phyloP scores from a whole-genome alignment of 2,113 vertebrate genomes.

The Ammodytes marinus region DNA sequence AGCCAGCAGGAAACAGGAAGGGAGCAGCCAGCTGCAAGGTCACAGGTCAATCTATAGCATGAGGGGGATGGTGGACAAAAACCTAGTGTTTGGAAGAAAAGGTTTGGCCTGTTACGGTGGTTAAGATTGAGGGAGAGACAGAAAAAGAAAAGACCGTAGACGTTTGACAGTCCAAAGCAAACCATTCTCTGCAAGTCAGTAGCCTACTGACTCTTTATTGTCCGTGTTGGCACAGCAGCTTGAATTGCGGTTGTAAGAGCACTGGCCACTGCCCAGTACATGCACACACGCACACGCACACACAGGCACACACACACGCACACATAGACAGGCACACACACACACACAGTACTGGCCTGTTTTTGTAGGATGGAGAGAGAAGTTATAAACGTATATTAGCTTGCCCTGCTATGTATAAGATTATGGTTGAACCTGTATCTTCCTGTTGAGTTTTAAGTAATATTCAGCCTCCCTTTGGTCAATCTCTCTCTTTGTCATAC shows the following conservation, averaged over 20 bases:
- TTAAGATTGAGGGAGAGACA: slow-evolving; percentile 17
- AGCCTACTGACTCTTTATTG: slow-evolving; percentile 30
- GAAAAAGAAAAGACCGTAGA: slow-evolving; percentile 13
- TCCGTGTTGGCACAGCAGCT: slow-evolving; percentile 36
- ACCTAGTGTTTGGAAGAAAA: slow-evolving; percentile 59
- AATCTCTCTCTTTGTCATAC: background rate
- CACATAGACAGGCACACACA: slow-evolving; percentile 25
- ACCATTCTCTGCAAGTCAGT: background rate
- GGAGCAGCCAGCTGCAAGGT: slow-evolving; percentile 82
- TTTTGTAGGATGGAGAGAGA: slow-evolving; percentile 53
- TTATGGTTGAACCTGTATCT: slow-evolving; percentile 17
- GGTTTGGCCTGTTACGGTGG: slow-evolving; percentile 26
- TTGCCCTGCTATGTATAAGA: background rate
- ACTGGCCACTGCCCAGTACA: slow-evolving; percentile 30
- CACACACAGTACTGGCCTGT: slow-evolving; percentile 53
- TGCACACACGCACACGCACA: slow-evolving; percentile 36
- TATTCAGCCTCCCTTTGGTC: background rate
- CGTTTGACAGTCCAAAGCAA: slow-evolving; percentile 10
- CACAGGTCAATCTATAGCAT: slow-evolving; percentile 76
- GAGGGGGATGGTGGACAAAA: slow-evolving; percentile 73
- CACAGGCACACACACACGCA: slow-evolving; percentile 31
- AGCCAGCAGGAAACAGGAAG: slow-evolving; percentile 80
- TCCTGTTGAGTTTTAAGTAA: slow-evolving; percentile 1
- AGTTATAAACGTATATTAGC: slow-evolving; percentile 23
- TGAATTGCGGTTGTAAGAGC: slow-evolving; percentile 51